Conservation (phyloP, 2,113 vertebrate genomes). For the Anolis carolinensis region DNA sequence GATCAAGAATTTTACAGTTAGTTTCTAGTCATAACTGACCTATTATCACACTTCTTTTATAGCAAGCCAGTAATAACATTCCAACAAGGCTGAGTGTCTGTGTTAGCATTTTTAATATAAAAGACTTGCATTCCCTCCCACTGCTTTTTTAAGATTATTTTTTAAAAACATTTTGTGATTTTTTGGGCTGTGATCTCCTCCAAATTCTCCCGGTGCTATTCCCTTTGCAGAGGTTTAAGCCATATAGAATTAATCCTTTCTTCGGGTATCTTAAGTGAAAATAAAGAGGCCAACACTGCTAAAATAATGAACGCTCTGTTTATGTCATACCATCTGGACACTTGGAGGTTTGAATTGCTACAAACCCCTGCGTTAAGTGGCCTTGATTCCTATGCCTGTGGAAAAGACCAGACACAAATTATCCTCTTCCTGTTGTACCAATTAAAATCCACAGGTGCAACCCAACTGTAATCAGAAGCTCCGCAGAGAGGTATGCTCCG, state of each 20-base stretch:
- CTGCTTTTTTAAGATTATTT: slow-evolving; percentile 33
- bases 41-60: background rate
- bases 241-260: slow-evolving; percentile 35
- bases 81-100: background rate
- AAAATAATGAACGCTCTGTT: slow-evolving; percentile 48
- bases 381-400: background rate
- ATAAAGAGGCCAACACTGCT: slow-evolving; percentile 26
- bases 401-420: slow-evolving; percentile 49
- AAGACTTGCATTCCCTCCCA: slow-evolving; percentile 32
- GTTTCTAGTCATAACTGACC: background rate
- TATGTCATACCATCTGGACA: slow-evolving; percentile 29
- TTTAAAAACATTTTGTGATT: slow-evolving; percentile 31
- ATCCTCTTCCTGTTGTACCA: slow-evolving; percentile 45
- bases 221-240: slow-evolving; percentile 47
- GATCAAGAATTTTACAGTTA: background rate
- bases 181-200: slow-evolving; percentile 20
- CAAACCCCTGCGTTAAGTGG: slow-evolving; percentile 29
- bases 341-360: slow-evolving; percentile 53
- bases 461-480: slow-evolving; percentile 46
- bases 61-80: background rate
- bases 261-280: slow-evolving; percentile 32
- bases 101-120: slow-evolving; percentile 3
- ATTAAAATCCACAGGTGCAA: slow-evolving; percentile 65
- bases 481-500: slow-evolving; percentile 28
- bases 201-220: slow-evolving; percentile 29